A percentile compares a stretch with the other conserved stretches of the same genome.
phyloP scores from a whole-genome alignment of 2,113 vertebrate genomes.

The Rallus limicola region DNA sequence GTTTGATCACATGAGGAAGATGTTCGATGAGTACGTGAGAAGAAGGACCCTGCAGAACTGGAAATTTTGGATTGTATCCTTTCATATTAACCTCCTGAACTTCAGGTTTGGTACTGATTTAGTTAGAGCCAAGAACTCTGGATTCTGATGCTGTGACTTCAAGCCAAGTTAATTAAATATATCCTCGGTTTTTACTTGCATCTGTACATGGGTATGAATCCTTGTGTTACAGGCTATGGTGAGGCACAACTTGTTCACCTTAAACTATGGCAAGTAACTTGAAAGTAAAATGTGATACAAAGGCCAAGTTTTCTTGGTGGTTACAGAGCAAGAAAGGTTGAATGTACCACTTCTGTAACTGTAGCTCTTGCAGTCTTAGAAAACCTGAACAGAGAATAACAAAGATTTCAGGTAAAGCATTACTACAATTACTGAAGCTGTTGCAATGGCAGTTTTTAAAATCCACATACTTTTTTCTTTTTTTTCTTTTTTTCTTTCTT shows the following conservation, averaged over 20 bases:
- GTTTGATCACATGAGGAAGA: slow-evolving; percentile 84
- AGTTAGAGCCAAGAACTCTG: not conserved
- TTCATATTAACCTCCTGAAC: not conserved
- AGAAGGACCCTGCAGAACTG: slow-evolving; percentile 91
- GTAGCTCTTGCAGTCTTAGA: not conserved
- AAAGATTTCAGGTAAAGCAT: not conserved
- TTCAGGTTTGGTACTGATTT: not conserved
- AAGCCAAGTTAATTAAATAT: not conserved
- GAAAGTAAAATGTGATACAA: not conserved
- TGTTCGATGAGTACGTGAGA: slow-evolving; percentile 92
- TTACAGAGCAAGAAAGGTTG: not conserved
- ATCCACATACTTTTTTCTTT: fast-evolving
- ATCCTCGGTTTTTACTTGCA: not conserved
- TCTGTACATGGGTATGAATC: not conserved
- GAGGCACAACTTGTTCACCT: not conserved
- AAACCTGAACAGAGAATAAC: not conserved
- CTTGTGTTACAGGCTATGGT: not conserved
- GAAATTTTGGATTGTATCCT: slow-evolving; percentile 99
- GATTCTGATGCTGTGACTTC: not conserved
- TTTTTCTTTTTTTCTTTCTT: not conserved
- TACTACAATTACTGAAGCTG: not conserved
- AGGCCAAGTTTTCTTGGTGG: not conserved
- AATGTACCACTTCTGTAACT: not conserved
- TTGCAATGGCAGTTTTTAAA: not conserved
- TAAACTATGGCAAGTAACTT: not conserved